Evolutionary conservation across 2,888 invertebrate species (phyloP), one percentile per base, ranked within the genome.

Genomic region (Apodemia hepburni): DNA sequence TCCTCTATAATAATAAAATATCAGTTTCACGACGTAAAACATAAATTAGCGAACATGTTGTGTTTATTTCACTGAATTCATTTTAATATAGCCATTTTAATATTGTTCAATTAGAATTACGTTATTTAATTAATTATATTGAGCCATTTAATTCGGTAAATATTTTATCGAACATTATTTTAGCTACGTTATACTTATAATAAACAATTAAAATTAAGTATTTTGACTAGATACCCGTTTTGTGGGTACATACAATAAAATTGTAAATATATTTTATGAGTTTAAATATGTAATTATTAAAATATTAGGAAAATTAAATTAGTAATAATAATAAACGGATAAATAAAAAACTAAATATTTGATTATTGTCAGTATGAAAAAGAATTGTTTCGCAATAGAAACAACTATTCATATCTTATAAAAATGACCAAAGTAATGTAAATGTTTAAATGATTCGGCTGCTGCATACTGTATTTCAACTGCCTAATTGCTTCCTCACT

Each of bases 61-160:
- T 54, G 27, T 27, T 54, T 18, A 9, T 51, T 51, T 18, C 15
- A 18, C 22, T 54, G 22, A 54, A 12, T 12, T 42, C 27, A 54
- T 22, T 54, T 4, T 22, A 49, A 49, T 49, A 27, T 22, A 54
- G 54, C 54, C 54, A 54, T 54, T 27, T 54, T 6, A 27, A 54
- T 54, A 27, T 54, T 54, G 54, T 54, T 54, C 54, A 54, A 54
- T 27, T 54, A 54, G 54, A 54, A 22, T 54, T 54, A 54, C 27
- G 54, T 54, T 54, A 54, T 54, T 54, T 54, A 22, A 54, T 42
- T 42, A 42, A 42, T 42, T 42, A 42, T 54, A 54, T 22, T 54
- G 54, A 54, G 54, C 54, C 54, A 54, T 54, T 54, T 54, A 54
- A 22, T 54, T 54, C 54, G 54, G 27, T 54, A 27, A 22, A 42